These are phyloP conservation scores for Hirudinaria manillensis DNA, from an alignment of 2,888 invertebrate genomes.

Conservation along the genomic window DNA sequence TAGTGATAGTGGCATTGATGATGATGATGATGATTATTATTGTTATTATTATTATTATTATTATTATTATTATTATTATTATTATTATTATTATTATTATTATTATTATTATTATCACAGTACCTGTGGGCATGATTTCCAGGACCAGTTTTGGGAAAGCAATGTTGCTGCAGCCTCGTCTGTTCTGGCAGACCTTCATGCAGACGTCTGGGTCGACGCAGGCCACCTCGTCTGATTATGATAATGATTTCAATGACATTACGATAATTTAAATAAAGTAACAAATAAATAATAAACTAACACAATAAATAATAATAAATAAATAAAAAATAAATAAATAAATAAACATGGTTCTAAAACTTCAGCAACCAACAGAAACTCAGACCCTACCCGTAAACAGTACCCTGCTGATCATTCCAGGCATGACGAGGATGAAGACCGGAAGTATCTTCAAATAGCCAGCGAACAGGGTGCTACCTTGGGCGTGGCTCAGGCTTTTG, in stretches of 20 bases:
- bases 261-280: neutral
- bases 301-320: neutral
- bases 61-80: no score
- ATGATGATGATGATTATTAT: neutral
- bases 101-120: neutral
- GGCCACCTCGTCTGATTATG: slow-evolving; percentile 49
- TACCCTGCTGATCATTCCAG: slow-evolving; percentile 59
- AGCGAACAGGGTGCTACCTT: slow-evolving; percentile 57
- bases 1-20: neutral
- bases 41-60: no score
- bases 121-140: slow-evolving; percentile 56
- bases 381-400: slow-evolving; percentile 51
- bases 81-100: no score
- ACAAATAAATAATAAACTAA: neutral
- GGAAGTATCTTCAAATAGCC: slow-evolving; percentile 57
- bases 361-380: neutral
- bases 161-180: slow-evolving; percentile 54
- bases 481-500: slow-evolving; percentile 57
- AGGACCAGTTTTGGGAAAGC: slow-evolving; percentile 59
- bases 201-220: slow-evolving; percentile 53
- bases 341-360: neutral
- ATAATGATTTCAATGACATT: neutral
- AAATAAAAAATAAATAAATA: neutral
- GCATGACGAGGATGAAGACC: slow-evolving; percentile 57
- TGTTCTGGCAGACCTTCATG: slow-evolving; percentile 49